Base-by-base conservation (phyloP, 2,113 vertebrate species). In the Elaphurus davidianus region DNA sequence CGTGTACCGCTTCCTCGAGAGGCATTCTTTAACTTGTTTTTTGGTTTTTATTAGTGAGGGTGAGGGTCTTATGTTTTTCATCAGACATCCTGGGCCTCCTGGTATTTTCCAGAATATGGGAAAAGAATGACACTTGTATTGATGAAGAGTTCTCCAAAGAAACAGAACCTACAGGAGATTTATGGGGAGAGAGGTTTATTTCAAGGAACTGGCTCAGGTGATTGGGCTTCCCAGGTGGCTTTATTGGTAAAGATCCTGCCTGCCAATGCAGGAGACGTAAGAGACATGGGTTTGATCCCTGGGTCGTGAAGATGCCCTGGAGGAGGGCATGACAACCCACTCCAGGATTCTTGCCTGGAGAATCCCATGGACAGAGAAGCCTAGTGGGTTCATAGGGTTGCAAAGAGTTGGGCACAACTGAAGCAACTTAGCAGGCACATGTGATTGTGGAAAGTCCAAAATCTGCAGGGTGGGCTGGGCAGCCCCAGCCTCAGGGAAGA, bases 111-210 rank as follows among this genome's bases (percentile, higher is more conserved):
- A 8, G 81, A 23, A 23, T 1, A 3, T 5, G 52, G 67, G 45
- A 19, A 45, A 43, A 28, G 14, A 23, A 23, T 14, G 21, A 4
- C 3, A 0, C 36, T 50, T 10, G 1, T 4, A 30, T 57, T 25
- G n/a, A 28, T 13, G 59, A 0, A 23, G 79, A 3, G 17, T 54
- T 11, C n/a, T 30, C 57, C 67, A 1, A 81, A 78, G 64, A 28
- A 50, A 15, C 25, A 50, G 28, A 40, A 30, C n/a, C n/a, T 13
- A 0, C 1, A 76, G 10, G 3, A 47, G 15, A 7, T 23, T 2
- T 36, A 8, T 1, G 33, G 25, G 54, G 8, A 7, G 40, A 43
- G 47, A 19, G 7, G 1, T 23, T 19, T 9, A 21, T 3, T 28
- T 23, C 10, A 28, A 28, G 23, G 21, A 57, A 27, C 6, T 55